A percentile compares a stretch with the other conserved stretches of the same genome.
These are phyloP conservation scores for Oscheius onirici DNA, from an alignment of 2,888 invertebrate species.

Conservation along the genomic window DNA sequence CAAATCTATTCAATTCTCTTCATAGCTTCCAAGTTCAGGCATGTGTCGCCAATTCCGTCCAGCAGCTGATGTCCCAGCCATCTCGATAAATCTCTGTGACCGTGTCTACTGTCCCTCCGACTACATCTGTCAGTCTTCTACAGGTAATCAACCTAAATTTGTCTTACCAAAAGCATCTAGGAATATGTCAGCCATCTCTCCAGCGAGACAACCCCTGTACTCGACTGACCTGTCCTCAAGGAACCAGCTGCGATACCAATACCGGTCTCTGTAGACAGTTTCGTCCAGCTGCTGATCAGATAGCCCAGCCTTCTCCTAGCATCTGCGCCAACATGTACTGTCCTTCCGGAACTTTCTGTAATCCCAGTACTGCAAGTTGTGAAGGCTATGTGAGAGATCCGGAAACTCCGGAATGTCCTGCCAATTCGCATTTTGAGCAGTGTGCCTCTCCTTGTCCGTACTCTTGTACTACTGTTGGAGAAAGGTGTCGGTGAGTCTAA, in stretches of 20 bases:
- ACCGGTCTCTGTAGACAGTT: constrained; percentile 10
- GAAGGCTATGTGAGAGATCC: neutral
- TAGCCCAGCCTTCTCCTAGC: neutral
- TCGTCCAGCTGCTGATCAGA: neutral
- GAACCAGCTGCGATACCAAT: constrained; percentile 6
- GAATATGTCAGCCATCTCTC: neutral
- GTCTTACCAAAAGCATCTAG: neutral
- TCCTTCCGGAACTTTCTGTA: constrained; percentile 17
- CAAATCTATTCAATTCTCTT: no score
- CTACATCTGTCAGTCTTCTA: neutral
- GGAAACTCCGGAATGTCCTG: constrained; percentile 16
- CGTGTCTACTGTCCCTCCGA: neutral
- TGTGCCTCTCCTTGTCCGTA: constrained; percentile 21
- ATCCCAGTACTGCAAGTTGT: constrained; percentile 6
- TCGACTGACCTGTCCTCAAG: neutral
- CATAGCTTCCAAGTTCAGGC: no score
- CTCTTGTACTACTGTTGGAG: constrained; percentile 21
- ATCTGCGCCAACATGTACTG: constrained; percentile 23
- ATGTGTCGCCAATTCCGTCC: no score
- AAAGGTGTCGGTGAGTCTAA: neutral
- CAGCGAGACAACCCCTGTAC: neutral
- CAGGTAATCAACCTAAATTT: no score
- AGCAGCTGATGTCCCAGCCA: no score
- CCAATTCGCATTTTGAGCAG: constrained; percentile 16
- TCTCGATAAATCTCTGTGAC: neutral